phyloP scores from a whole-genome alignment of 2,797 vertebrate genomes.

The Monodelphis domestica region DNA sequence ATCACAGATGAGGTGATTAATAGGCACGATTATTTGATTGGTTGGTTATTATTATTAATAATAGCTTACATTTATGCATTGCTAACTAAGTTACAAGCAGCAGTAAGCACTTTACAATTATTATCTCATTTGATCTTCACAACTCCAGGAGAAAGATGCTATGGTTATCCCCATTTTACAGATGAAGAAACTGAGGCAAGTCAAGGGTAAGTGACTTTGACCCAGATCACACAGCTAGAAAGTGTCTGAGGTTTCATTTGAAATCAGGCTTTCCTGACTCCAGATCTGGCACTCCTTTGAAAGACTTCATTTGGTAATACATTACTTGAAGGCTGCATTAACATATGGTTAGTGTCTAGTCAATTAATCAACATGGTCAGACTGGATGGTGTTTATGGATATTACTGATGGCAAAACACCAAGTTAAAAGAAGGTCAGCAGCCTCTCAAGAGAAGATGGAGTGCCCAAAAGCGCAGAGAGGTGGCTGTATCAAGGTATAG shows the following conservation, averaged over 20 bases:
- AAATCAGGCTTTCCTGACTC: background rate
- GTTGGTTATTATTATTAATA: background rate
- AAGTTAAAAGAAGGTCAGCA: background rate
- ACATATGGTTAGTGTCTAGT: background rate
- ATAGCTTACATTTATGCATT: background rate
- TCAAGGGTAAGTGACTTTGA: background rate
- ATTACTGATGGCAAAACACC: background rate
- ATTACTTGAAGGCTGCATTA: background rate
- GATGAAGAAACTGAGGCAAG: background rate
- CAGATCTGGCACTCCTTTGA: background rate
- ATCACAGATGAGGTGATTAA: background rate
- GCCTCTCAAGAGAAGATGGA: background rate
- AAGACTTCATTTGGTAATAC: slow-evolving; percentile 6
- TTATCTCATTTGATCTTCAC: background rate
- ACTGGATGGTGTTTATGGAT: background rate
- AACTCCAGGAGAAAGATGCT: background rate
- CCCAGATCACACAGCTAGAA: background rate
- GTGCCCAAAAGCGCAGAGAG: slow-evolving; percentile 4
- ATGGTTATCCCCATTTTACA: background rate
- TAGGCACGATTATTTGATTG: background rate
- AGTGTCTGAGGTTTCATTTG: background rate
- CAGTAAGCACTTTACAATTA: background rate
- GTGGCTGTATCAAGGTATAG: slow-evolving; percentile 41
- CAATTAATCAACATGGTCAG: background rate
- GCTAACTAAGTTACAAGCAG: background rate